These are phyloP conservation scores for Achatina immaculata DNA, from an alignment of 1,140 invertebrate species.

Conservation along the genomic window DNA sequence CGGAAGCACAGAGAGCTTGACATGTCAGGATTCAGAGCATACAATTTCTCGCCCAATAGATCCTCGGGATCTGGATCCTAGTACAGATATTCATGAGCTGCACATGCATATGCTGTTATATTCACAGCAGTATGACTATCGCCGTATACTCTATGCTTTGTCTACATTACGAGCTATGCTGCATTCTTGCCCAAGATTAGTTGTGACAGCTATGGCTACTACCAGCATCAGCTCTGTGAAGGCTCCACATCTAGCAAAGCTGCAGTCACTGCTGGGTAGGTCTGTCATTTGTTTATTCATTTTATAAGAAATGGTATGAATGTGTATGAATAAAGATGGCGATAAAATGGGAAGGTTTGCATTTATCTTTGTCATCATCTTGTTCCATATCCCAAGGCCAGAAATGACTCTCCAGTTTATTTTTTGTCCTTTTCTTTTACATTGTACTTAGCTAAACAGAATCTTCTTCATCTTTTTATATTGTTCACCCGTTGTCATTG, in stretches of 20 bases:
- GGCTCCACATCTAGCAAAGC: constrained; percentile 71
- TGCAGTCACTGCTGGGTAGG: constrained; percentile 77
- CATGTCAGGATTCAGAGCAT: constrained; percentile 2
- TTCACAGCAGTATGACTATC: constrained; percentile 84
- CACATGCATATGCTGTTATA: constrained; percentile 89
- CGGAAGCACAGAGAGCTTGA: constrained; percentile 15
- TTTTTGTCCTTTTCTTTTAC: no score
- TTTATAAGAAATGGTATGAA: not conserved
- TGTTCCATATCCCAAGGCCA: no score
- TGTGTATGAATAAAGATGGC: no score
- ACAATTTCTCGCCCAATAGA: constrained; percentile 12
- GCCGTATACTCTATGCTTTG: constrained; percentile 83
- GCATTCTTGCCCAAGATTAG: constrained; percentile 80
- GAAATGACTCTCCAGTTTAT: no score
- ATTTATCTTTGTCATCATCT: no score
- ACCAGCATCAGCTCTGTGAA: constrained; percentile 76
- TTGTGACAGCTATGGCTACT: constrained; percentile 81
- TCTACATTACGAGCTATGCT: constrained; percentile 83
- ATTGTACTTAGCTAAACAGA: no score
- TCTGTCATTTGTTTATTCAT: not conserved
- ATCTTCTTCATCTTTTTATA: no score
- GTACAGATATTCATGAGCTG: constrained; percentile 77
- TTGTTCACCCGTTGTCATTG: no score
- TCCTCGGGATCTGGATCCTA: constrained; percentile 46
- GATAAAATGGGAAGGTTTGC: no score